phyloP scores from a whole-genome alignment of 2,888 invertebrate genomes.

The Microplitis manilae region DNA sequence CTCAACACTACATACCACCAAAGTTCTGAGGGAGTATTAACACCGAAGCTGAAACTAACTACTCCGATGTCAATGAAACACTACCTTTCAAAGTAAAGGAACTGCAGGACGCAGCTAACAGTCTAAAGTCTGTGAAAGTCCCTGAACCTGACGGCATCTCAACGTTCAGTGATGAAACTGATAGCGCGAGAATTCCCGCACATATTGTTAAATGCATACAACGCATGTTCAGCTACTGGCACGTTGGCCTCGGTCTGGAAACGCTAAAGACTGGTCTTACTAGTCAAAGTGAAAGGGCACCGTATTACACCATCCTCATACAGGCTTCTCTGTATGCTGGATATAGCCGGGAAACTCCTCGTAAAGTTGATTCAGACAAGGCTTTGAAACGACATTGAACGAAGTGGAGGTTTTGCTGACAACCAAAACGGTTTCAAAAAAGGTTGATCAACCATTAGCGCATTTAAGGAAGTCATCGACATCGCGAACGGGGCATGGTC shows the following conservation, averaged over 20 bases:
- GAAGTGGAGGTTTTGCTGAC: slow-evolving; percentile 41
- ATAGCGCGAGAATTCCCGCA: slow-evolving; percentile 30
- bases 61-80: neutral
- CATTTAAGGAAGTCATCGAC: slow-evolving; percentile 35
- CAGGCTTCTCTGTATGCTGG: slow-evolving; percentile 42
- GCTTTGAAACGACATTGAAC: slow-evolving; percentile 37
- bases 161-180: slow-evolving; percentile 27
- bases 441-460: slow-evolving; percentile 40
- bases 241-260: slow-evolving; percentile 40
- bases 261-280: slow-evolving; percentile 40
- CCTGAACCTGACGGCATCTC: slow-evolving; percentile 43
- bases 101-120: slow-evolving; percentile 33
- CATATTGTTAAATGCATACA: slow-evolving; percentile 39
- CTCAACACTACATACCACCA: neutral
- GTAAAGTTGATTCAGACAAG: slow-evolving; percentile 47
- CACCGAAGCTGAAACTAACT: slow-evolving; percentile 18
- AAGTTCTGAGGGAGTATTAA: neutral
- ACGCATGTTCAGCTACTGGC: slow-evolving; percentile 41
- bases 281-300: slow-evolving; percentile 38
- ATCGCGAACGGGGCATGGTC: slow-evolving; percentile 36
- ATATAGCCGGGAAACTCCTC: slow-evolving; percentile 39
- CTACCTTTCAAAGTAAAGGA: slow-evolving; percentile 27
- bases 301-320: slow-evolving; percentile 33
- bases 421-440: slow-evolving; percentile 47
- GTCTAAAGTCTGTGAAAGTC: slow-evolving; percentile 39